Evolutionary conservation across 2,797 vertebrate species (phyloP).

Genomic region (Myotis vivesi): DNA sequence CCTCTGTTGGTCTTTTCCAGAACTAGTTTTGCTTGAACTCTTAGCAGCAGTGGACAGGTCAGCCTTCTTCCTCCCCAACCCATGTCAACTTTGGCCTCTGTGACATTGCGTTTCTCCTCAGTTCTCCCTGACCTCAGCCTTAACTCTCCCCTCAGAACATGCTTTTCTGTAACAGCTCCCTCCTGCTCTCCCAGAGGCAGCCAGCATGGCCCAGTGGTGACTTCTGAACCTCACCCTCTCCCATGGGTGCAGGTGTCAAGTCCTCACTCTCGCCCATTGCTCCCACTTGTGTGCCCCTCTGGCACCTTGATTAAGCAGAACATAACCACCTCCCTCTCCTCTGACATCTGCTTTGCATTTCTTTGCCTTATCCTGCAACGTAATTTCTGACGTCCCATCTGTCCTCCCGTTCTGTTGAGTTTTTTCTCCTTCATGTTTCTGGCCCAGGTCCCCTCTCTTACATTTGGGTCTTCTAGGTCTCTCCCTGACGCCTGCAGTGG

Average conservation of each 20-base stretch:
- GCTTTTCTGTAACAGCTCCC: not conserved
- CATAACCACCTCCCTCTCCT: fast-evolving
- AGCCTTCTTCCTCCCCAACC: not conserved
- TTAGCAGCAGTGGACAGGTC: not conserved
- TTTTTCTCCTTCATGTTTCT: not conserved
- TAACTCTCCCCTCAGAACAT: not conserved
- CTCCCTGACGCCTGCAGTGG: not conserved
- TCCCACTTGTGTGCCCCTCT: fast-evolving
- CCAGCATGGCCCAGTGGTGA: not conserved
- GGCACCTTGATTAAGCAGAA: not conserved
- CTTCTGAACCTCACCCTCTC: not conserved
- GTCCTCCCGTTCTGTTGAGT: not conserved
- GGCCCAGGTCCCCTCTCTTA: not conserved
- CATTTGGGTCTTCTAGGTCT: not conserved
- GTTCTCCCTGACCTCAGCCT: not conserved
- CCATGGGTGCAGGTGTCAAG: not conserved
- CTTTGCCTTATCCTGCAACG: not conserved
- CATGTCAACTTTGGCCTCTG: not conserved
- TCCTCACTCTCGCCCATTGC: not conserved
- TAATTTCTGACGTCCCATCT: not conserved
- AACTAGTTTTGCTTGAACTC: not conserved
- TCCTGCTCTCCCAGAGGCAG: not conserved
- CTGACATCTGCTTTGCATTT: not conserved
- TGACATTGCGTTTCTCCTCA: not conserved
- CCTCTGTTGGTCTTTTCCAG: not conserved